Evolutionary conservation across 2,888 invertebrate genomes (phyloP), one percentile per base, ranked within the genome.

Genomic region (Podotricha telesiphe): DNA sequence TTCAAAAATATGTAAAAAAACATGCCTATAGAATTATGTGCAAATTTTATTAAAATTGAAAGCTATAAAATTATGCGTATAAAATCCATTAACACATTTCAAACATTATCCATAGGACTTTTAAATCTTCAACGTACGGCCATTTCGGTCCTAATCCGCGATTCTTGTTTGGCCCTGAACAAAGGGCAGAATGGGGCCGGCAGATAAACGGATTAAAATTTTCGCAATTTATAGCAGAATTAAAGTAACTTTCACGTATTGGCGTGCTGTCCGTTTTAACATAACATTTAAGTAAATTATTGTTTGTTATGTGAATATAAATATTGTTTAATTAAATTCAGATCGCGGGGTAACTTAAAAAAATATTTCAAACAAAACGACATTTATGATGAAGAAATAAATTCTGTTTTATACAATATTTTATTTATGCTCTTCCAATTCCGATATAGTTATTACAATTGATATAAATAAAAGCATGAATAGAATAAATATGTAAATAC

Each of bases 161-260:
- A 79, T 75, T 76, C 76, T 76, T 78, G 72, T 69, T 71, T 71
- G 71, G 69, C 61, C 70, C 65, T 47, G 66, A 47, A 85, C 85
- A 85, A 86, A 85, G 83, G 83, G 81, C 83, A 78, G 81, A 81
- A 80, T 80, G 87, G 85, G 78, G 72, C 77, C 74, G 76, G 74
- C 78, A 85, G 91, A 90, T 91, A 91, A 89, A 74, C 78, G 88
- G 89, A 88, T 91, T 91, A 88, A 68, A 72, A 72, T 72, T 72
- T 68, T 68, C 63, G 22, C 62, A 70, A 72, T 72, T 68, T 72
- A 70, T 70, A 68, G 65, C 20, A 40, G 48, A 45, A 62, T 65
- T 72, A 63, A 56, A 61, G 45, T 61, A 61, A 34, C 28, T 53
- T 19, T 45, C 59, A n/a, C 42, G 40, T 67, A 61, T 61, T 40